phyloP scores from a whole-genome alignment of 2,113 vertebrate species.

The Passer montanus region DNA sequence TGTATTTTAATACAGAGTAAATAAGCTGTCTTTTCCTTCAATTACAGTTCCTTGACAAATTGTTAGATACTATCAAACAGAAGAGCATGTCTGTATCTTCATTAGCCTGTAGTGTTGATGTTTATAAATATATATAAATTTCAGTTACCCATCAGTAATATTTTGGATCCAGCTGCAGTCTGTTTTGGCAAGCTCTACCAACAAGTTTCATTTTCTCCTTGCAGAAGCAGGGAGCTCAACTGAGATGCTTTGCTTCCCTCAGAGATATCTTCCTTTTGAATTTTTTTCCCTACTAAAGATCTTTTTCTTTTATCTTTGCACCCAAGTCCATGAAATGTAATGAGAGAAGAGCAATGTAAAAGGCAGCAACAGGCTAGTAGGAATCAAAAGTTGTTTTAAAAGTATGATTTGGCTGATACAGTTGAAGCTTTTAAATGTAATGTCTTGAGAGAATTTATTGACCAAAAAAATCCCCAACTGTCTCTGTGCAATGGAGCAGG shows the following conservation, averaged over 20 bases:
- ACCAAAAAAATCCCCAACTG: neutral
- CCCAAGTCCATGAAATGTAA: neutral
- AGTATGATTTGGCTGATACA: neutral
- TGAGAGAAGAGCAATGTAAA: neutral
- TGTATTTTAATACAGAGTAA: neutral
- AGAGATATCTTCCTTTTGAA: neutral
- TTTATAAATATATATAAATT: neutral
- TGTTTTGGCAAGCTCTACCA: neutral
- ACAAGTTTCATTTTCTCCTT: neutral
- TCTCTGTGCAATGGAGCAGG: neutral
- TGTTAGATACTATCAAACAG: neutral
- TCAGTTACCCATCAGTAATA: neutral
- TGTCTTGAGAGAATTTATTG: neutral
- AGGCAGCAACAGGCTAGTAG: neutral
- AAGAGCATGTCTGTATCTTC: neutral
- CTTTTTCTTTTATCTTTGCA: neutral
- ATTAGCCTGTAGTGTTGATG: neutral
- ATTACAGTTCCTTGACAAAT: neutral
- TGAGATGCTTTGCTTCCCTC: neutral
- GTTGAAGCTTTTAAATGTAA: neutral
- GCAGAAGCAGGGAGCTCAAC: neutral
- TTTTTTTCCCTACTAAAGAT: neutral
- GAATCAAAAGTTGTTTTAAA: neutral
- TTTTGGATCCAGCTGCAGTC: neutral
- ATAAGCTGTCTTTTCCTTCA: neutral